These are phyloP conservation scores for Heloderma charlesbogerti DNA, from an alignment of 2,113 vertebrate species.

Conservation along the genomic window DNA sequence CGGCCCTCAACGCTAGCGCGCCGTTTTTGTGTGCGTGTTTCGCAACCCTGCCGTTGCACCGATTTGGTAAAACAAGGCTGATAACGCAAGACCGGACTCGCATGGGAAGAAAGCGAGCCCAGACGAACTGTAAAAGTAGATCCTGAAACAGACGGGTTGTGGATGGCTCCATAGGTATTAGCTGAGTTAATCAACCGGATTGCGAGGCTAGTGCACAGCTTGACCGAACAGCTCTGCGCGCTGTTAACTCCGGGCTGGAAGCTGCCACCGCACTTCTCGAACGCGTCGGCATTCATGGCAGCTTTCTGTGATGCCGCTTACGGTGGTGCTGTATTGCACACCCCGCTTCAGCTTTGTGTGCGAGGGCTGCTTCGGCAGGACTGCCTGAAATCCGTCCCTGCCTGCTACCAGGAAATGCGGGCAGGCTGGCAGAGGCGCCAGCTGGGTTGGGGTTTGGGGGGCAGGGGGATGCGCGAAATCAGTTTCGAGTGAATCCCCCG, in stretches of 20 bases:
- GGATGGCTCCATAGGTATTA: background rate
- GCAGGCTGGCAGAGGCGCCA: background rate
- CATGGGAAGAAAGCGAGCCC: background rate
- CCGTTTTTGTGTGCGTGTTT: background rate
- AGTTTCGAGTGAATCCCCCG: no score
- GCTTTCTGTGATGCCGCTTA: background rate
- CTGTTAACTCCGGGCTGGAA: no score
- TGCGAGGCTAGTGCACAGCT: background rate
- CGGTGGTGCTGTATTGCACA: background rate
- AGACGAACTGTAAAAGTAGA: background rate
- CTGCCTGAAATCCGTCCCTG: background rate
- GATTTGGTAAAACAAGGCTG: background rate
- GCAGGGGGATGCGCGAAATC: no score
- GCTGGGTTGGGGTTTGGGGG: no score
- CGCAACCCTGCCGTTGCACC: background rate
- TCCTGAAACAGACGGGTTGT: background rate
- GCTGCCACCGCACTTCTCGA: background rate
- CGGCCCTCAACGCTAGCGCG: background rate
- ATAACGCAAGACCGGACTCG: background rate
- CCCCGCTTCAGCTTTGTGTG: background rate
- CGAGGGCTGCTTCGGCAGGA: background rate
- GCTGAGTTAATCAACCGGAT: background rate
- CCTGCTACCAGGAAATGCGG: background rate
- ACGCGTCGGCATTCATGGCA: background rate
- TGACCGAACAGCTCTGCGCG: background rate